A percentile compares a stretch with the other conserved stretches of the same genome.
Conservation (phyloP, 2,113 vertebrate genomes). For the Merops nubicus region DNA sequence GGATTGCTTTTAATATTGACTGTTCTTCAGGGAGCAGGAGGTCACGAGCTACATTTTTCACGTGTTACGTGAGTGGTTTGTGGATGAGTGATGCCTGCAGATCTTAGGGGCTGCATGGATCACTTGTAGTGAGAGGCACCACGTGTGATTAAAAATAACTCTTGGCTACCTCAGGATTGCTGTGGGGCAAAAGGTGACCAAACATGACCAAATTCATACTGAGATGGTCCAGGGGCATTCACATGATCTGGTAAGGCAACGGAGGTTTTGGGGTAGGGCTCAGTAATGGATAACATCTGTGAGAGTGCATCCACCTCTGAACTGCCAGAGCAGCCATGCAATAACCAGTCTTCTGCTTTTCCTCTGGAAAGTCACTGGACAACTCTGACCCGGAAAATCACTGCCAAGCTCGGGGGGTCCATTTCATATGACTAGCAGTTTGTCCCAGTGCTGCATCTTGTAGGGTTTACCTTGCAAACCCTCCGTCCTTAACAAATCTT, state of each 20-base stretch:
- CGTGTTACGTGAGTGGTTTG: neutral
- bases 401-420: neutral
- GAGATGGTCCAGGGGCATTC: neutral
- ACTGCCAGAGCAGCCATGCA: neutral
- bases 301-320: neutral
- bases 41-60: neutral
- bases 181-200: slow-evolving; percentile 22
- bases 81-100: slow-evolving; percentile 37
- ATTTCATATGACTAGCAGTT: neutral
- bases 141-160: neutral
- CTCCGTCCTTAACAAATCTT: neutral
- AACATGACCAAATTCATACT: neutral
- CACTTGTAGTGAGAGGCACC: slow-evolving; percentile 15
- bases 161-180: neutral
- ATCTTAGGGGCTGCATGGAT: slow-evolving; percentile 38
- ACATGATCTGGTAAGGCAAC: neutral
- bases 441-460: neutral
- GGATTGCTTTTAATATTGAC: slow-evolving; percentile 45
- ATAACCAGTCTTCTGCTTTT: neutral
- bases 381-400: neutral
- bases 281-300: neutral
- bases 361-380: neutral
- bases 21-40: slow-evolving; percentile 44
- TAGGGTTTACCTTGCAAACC: neutral
- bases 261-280: neutral